These are phyloP conservation scores for Premnoplex brunnescens DNA, from an alignment of 2,797 vertebrate genomes.

Conservation along the genomic window DNA sequence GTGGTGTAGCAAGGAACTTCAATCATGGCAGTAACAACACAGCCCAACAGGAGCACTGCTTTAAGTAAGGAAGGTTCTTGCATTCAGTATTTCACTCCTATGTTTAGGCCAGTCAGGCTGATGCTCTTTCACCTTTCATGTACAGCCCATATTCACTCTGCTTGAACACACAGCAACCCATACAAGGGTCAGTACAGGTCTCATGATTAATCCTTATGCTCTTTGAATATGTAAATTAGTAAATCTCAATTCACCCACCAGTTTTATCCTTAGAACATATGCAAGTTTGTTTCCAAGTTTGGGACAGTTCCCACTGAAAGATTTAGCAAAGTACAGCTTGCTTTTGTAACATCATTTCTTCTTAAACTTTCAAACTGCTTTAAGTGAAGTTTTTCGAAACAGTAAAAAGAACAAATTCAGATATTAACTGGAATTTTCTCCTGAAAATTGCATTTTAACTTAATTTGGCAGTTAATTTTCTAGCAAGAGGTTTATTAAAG, in stretches of 20 bases:
- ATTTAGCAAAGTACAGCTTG: background rate
- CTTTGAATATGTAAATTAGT: background rate
- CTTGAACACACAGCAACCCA: background rate
- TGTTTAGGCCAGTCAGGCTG: background rate
- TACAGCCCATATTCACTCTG: background rate
- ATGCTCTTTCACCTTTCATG: background rate
- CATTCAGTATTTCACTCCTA: background rate
- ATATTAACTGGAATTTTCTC: background rate
- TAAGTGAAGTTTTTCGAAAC: background rate
- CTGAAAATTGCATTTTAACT: background rate
- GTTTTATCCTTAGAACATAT: background rate
- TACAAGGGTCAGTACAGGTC: background rate
- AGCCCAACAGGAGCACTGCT: background rate
- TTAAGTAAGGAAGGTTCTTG: background rate
- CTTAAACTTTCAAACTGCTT: background rate
- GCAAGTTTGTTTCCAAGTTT: background rate
- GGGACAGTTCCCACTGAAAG: background rate
- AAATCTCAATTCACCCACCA: background rate
- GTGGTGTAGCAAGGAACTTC: background rate
- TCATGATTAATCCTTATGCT: rapidly evolving
- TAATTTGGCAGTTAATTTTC: background rate
- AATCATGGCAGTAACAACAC: background rate
- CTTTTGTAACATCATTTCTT: background rate
- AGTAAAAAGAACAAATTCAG: background rate
- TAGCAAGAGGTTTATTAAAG: background rate